A percentile compares a stretch with the other conserved stretches of the same genome.
Conservation (phyloP, 1,140 invertebrate species). For the Drosophila ercepeae region DNA sequence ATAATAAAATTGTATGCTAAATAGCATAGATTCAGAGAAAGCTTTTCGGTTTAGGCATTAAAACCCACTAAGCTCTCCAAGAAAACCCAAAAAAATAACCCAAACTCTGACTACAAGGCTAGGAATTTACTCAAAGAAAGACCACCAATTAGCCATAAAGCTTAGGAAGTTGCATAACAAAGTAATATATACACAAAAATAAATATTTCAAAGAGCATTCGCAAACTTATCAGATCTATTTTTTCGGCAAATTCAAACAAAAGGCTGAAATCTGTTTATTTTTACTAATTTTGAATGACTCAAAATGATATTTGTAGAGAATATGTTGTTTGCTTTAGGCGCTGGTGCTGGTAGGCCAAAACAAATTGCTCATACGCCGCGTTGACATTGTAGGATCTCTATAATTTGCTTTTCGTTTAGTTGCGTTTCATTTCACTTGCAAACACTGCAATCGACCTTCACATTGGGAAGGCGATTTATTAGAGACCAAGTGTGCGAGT, state of each 20-base stretch:
- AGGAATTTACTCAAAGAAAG: not conserved
- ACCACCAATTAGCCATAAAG: not conserved
- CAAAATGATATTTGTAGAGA: constrained; percentile 44
- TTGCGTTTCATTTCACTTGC: constrained; percentile 51
- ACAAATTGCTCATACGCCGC: constrained; percentile 60
- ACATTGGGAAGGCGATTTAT: constrained; percentile 35
- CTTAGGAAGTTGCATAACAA: not conserved
- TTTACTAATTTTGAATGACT: constrained; percentile 39
- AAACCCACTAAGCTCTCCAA: constrained; percentile 45
- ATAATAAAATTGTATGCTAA: constrained; percentile 30
- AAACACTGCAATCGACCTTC: constrained; percentile 31
- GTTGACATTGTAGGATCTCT: constrained; percentile 54
- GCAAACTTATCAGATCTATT: not conserved
- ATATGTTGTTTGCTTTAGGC: constrained; percentile 7
- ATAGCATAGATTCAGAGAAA: constrained; percentile 35
- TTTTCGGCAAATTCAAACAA: not conserved
- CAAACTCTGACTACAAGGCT: constrained; percentile 1
- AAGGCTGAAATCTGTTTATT: constrained; percentile 20
- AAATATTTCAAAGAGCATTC: constrained; percentile 10
- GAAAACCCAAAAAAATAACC: constrained; percentile 1
- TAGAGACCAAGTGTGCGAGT: constrained; percentile 31
- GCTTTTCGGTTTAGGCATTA: constrained; percentile 52
- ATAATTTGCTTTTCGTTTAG: constrained; percentile 32
- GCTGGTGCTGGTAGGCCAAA: constrained; percentile 6
- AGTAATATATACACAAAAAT: too few relatives aligned